Evolutionary conservation across 2,113 vertebrate genomes (phyloP).

Genomic region (Neolamprologus sp.): DNA sequence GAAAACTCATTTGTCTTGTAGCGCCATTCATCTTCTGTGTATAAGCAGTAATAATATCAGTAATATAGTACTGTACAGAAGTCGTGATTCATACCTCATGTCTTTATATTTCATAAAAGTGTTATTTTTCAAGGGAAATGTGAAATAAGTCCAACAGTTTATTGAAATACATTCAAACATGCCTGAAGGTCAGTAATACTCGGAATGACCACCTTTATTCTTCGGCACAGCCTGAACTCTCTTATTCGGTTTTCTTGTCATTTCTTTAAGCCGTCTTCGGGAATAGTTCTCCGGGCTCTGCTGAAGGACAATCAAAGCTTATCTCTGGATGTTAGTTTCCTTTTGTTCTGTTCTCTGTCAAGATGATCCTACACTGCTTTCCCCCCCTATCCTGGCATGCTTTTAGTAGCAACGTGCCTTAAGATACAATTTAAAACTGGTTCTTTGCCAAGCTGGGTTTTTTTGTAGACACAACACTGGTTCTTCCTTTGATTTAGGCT

Average conservation of each 20-base stretch:
- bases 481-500: background rate
- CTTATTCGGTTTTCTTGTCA: background rate
- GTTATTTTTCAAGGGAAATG: background rate
- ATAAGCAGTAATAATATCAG: background rate
- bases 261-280: background rate
- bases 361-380: background rate
- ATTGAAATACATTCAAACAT: background rate
- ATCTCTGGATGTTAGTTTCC: background rate
- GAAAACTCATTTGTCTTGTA: background rate
- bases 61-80: background rate
- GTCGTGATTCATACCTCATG: background rate
- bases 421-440: background rate
- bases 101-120: background rate
- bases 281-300: background rate
- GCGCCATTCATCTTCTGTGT: background rate
- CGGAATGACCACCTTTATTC: background rate
- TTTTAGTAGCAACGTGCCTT: background rate
- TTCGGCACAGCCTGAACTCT: background rate
- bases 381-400: accelerated
- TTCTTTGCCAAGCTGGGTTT: background rate
- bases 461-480: background rate
- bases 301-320: background rate
- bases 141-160: background rate
- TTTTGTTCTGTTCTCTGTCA: background rate
- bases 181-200: background rate